Percentiles rank a stretch among this genome's conserved stretches.
These are phyloP conservation scores for Corythornis cristatus DNA, from an alignment of 2,113 vertebrate genomes.

Conservation along the genomic window DNA sequence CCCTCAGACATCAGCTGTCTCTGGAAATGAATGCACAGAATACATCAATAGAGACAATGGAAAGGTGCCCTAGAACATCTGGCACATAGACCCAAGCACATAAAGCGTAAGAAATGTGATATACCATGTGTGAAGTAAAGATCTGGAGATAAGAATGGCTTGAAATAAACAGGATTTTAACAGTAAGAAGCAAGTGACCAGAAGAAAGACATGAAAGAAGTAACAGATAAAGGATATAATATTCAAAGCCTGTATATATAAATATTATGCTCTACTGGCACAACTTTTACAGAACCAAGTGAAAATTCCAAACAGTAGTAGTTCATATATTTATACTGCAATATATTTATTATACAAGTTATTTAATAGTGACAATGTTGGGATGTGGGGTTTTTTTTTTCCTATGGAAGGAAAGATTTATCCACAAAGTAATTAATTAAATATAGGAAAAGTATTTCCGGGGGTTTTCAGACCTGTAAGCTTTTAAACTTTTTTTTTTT, in stretches of 20 bases:
- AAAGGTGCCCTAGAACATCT: slow-evolving; percentile 10
- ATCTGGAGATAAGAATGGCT: not conserved
- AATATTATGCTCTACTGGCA: not conserved
- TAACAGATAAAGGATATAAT: not conserved
- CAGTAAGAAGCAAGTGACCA: not conserved
- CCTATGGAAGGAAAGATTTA: not conserved
- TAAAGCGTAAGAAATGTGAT: slow-evolving; percentile 18
- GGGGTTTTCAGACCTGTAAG: not conserved
- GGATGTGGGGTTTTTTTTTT: not conserved
- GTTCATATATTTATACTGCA: not conserved
- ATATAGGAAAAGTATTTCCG: not conserved
- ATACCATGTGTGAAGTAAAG: slow-evolving; percentile 5
- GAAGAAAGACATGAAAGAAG: not conserved
- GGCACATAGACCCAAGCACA: not conserved
- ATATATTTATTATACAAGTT: not conserved
- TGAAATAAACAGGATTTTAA: not conserved
- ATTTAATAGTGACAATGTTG: not conserved
- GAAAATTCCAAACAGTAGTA: not conserved
- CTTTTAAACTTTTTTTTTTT: not conserved
- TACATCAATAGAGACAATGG: not conserved
- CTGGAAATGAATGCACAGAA: not conserved
- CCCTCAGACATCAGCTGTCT: not conserved
- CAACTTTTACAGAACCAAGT: not conserved
- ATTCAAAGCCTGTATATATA: not conserved
- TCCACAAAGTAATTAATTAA: not conserved